These are phyloP conservation scores for Drosophila neutralis DNA, from an alignment of 2,888 invertebrate species.

Conservation along the genomic window DNA sequence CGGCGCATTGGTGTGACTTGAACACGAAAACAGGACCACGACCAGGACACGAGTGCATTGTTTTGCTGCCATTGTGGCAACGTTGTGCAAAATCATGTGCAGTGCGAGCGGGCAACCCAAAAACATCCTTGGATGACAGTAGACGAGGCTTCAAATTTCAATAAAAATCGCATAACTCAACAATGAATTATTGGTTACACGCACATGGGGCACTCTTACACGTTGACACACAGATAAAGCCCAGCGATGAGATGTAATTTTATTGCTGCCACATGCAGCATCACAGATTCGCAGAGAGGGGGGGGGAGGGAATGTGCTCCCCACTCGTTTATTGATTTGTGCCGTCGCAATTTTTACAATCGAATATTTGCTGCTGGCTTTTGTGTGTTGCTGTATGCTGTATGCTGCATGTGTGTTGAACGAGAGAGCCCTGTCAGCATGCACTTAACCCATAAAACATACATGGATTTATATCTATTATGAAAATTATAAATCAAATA, in stretches of 20 bases:
- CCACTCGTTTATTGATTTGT: conserved; percentile 57
- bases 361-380: background rate
- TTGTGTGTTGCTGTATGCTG: background rate
- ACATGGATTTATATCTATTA: conserved; percentile 21
- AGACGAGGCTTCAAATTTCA: conserved; percentile 71
- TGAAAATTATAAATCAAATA: background rate
- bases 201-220: conserved; percentile 2
- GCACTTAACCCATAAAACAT: conserved; percentile 58
- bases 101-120: conserved; percentile 33
- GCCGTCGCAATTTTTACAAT: conserved; percentile 13
- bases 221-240: conserved; percentile 29
- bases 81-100: conserved; percentile 45
- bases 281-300: conserved; percentile 29
- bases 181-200: conserved; percentile 73
- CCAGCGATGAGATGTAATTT: conserved; percentile 68
- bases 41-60: conserved; percentile 63
- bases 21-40: conserved; percentile 24
- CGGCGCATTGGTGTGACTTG: conserved; percentile 16
- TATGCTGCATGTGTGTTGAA: background rate
- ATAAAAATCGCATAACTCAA: conserved; percentile 79
- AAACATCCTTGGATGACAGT: conserved; percentile 61
- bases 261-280: conserved; percentile 58
- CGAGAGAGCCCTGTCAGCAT: conserved; percentile 15
- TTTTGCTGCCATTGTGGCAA: conserved; percentile 54
- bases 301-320: background rate